A percentile compares a stretch with the other conserved stretches of the same genome.
Conservation (phyloP, 2,888 invertebrate genomes). For the Lysandra coridon region DNA sequence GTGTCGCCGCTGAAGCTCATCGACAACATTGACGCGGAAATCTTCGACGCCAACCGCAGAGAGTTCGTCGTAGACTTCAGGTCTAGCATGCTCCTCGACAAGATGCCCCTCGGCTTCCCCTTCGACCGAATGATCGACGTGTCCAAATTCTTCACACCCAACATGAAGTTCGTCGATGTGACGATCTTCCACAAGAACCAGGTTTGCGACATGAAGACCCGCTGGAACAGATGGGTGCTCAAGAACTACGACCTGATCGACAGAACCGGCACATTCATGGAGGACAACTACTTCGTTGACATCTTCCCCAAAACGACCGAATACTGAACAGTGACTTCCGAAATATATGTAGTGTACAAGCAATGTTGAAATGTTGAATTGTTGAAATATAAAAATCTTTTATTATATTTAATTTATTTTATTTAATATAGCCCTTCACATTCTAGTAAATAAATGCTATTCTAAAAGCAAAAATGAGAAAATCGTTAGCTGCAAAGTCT, state of each 20-base stretch:
- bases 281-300: slow-evolving; percentile 57
- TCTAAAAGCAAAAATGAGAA: background rate
- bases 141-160: slow-evolving; percentile 82
- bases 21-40: slow-evolving; percentile 59
- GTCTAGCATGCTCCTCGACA: slow-evolving; percentile 78
- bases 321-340: background rate
- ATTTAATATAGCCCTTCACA: background rate
- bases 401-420: background rate
- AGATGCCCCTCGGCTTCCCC: slow-evolving; percentile 86
- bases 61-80: slow-evolving; percentile 66
- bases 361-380: background rate
- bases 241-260: slow-evolving; percentile 59
- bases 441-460: background rate
- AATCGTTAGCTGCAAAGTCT: background rate
- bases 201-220: slow-evolving; percentile 67
- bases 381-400: background rate
- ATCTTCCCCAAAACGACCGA: background rate
- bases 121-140: slow-evolving; percentile 84
- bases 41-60: slow-evolving; percentile 70
- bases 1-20: slow-evolving; percentile 77
- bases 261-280: slow-evolving; percentile 51
- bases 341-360: background rate
- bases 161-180: slow-evolving; percentile 84
- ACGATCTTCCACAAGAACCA: slow-evolving; percentile 82
- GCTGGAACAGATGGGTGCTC: slow-evolving; percentile 65